Base-by-base conservation (phyloP, 2,113 vertebrate species). In the Protobothrops flavoviridis region DNA sequence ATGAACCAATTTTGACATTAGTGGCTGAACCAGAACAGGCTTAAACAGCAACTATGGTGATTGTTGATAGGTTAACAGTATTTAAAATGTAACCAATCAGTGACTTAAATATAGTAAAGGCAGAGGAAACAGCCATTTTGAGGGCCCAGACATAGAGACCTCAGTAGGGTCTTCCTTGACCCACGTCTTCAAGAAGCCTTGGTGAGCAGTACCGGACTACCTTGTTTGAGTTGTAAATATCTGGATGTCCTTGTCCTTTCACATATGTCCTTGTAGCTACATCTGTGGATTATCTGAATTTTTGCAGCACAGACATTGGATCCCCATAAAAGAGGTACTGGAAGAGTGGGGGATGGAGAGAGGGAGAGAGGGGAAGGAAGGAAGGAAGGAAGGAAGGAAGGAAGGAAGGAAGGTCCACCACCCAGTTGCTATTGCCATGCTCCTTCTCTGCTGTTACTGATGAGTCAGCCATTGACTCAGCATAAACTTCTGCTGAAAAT, bases 1-100 rank as follows among this genome's bases (percentile, higher is more conserved):
- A 88, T 94, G 91, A 94, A 91, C 90, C 61, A 92, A 92, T 81
- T 81, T 6, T 94, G 92, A 91, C 93, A 94, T 95, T 91, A 87
- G 74, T 64, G 56, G 45, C 13, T 91, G 17, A 39, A 74, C 91
- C n/a, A 91, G 43, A 57, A 52, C 86, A 89, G 12, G 92, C 57
- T 94, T 93, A 88, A 33, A 57, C 57, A 94, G 87, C 39, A 93
- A 29, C 33, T 39, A 91, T 92, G 94, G 56, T 92, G 91, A 57
- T 23, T 89, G 61, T 26, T 53, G 91, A 93, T 95, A 95, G 39
- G 33, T 85, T 4, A 3, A 92, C 95, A 48, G 96, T 96, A 90
- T 94, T 33, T 0, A 39, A 45, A 92, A 93, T 43, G 57, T 90
- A n/a, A 81, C 6, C 39, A 17, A 81, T 15, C 69, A 81, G 74